Percentiles rank a stretch among this genome's conserved stretches.
phyloP scores from a whole-genome alignment of 1,140 invertebrate genomes.

The Anthonomus grandis region DNA sequence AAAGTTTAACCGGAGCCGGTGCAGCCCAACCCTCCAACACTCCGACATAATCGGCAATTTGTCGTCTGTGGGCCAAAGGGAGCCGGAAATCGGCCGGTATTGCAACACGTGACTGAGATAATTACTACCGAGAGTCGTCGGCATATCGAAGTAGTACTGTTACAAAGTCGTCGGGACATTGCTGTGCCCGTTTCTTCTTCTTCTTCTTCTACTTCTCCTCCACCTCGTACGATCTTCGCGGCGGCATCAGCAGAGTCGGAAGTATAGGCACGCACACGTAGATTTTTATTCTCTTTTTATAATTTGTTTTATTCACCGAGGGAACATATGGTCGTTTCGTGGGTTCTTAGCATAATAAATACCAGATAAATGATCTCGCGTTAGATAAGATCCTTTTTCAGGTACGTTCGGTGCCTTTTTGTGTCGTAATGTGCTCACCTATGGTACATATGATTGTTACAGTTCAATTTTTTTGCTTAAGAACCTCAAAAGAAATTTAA shows the following conservation, averaged over 20 bases:
- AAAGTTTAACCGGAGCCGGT: neutral
- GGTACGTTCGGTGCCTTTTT: too few species aligned
- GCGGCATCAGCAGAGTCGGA: too few species aligned
- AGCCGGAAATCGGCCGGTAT: conserved; percentile 17
- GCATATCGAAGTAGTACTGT: conserved; percentile 17
- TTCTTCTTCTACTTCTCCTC: too few species aligned
- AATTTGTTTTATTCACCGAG: conserved; percentile 13
- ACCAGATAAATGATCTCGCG: too few species aligned
- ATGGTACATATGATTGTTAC: too few species aligned
- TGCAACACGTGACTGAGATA: conserved; percentile 22
- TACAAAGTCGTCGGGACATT: conserved; percentile 19
- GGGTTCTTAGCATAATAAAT: too few species aligned
- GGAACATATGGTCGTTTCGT: conserved; percentile 10
- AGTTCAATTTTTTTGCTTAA: too few species aligned
- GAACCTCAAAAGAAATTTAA: too few species aligned
- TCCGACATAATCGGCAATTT: neutral
- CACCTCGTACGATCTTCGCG: too few species aligned
- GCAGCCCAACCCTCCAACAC: conserved; percentile 9
- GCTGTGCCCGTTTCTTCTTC: conserved; percentile 7
- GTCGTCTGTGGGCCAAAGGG: neutral
- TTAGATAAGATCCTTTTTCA: too few species aligned
- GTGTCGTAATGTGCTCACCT: too few species aligned
- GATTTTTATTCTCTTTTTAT: conserved; percentile 7
- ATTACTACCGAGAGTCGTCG: conserved; percentile 17
- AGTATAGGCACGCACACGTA: conserved; percentile 15